These are phyloP conservation scores for Drosophila antonietae DNA, from an alignment of 2,888 invertebrate species.

Conservation along the genomic window DNA sequence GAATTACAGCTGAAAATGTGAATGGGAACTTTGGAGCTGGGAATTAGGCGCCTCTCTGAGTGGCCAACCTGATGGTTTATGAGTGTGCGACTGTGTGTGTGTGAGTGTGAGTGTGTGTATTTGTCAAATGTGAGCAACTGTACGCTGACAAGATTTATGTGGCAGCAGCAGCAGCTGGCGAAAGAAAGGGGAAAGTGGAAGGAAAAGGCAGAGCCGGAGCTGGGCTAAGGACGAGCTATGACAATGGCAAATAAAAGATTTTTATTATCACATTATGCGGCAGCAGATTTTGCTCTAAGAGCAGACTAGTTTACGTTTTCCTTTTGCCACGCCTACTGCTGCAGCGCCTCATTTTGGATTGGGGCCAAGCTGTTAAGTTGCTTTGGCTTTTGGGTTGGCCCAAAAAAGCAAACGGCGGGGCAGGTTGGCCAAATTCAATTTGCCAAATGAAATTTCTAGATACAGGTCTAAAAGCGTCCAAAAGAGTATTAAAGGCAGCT, in stretches of 20 bases:
- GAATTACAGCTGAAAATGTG: constrained; percentile 56
- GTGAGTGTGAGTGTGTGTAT: constrained; percentile 17
- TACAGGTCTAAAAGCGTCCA: constrained; percentile 33
- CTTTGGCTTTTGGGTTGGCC: constrained; percentile 13
- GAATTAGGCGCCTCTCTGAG: constrained; percentile 73
- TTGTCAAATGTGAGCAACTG: constrained; percentile 75
- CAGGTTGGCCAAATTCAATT: constrained; percentile 74
- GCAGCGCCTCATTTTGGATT: constrained; percentile 41
- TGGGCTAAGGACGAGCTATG: constrained; percentile 22
- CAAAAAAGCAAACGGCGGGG: constrained; percentile 59
- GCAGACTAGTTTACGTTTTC: constrained; percentile 43
- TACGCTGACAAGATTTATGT: constrained; percentile 76
- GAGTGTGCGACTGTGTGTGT: background rate
- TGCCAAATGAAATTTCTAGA: constrained; percentile 70
- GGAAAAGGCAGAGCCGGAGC: constrained; percentile 7
- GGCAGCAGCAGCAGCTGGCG: constrained; percentile 51
- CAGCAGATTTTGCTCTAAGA: constrained; percentile 65
- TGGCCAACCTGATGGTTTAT: constrained; percentile 40
- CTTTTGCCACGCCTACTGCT: constrained; percentile 19
- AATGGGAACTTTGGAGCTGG: constrained; percentile 19
- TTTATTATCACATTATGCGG: constrained; percentile 79
- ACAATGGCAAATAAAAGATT: constrained; percentile 78
- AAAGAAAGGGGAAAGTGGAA: background rate
- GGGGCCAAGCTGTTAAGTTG: constrained; percentile 61
- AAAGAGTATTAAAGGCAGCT: background rate